phyloP scores from a whole-genome alignment of 2,113 vertebrate species.

The Hypomesus transpacificus region DNA sequence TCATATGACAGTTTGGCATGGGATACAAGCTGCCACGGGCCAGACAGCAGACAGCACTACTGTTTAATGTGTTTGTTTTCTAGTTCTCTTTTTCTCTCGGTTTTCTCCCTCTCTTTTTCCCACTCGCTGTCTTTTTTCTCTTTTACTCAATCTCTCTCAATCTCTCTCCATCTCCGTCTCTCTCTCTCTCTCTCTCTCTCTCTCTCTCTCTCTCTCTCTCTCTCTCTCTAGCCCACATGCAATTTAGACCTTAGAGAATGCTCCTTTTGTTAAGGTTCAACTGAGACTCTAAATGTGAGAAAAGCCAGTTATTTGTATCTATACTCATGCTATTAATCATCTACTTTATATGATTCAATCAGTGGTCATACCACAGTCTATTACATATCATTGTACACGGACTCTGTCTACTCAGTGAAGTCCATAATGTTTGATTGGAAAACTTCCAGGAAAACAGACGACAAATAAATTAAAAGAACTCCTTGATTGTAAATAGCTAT shows the following conservation, averaged over 20 bases:
- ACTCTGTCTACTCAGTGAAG: neutral
- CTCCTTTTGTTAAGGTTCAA: neutral
- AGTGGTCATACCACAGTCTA: neutral
- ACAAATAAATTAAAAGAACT: too few relatives aligned
- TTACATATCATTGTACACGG: neutral
- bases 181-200: neutral
- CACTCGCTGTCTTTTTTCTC: neutral
- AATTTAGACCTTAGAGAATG: neutral
- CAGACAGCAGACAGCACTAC: slow-evolving; percentile 44
- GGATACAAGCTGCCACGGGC: slow-evolving; percentile 44
- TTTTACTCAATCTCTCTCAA: neutral
- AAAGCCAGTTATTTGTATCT: neutral
- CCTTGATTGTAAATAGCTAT: too few relatives aligned
- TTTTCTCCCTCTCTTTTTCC: neutral
- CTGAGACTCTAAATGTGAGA: neutral
- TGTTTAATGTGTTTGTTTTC: slow-evolving; percentile 35
- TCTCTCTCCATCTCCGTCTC: neutral
- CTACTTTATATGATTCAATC: neutral
- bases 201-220: neutral
- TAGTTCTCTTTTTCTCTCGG: neutral
- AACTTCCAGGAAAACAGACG: too few relatives aligned
- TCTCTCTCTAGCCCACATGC: neutral
- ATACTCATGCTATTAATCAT: neutral
- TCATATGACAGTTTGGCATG: slow-evolving; percentile 59
- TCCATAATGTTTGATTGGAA: neutral